Conservation (phyloP, 2,888 invertebrate species). For the Catocala sponsa region DNA sequence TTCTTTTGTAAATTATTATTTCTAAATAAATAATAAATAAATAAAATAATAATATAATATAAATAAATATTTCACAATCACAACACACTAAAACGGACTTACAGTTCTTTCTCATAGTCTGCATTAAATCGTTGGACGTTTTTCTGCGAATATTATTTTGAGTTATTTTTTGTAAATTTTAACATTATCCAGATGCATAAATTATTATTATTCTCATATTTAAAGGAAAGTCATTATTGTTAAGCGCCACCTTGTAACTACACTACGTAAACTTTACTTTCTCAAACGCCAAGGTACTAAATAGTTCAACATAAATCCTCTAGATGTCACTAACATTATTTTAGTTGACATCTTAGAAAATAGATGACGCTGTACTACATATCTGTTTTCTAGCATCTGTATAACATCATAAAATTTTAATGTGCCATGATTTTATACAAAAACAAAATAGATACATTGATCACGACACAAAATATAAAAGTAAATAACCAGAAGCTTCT, state of each 20-base stretch:
- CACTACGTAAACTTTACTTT: no score
- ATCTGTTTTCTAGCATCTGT: constrained; percentile 45
- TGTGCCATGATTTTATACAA: constrained; percentile 76
- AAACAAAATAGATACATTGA: constrained; percentile 49
- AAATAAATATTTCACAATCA: constrained; percentile 64
- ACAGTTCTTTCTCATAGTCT: constrained; percentile 82
- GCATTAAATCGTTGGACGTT: constrained; percentile 86
- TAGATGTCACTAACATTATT: no score
- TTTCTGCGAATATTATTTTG: constrained; percentile 78
- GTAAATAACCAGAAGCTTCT: constrained; percentile 38
- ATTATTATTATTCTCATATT: not conserved
- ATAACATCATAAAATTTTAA: constrained; percentile 72
- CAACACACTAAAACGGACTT: constrained; percentile 86
- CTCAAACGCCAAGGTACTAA: no score
- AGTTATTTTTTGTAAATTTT: constrained; percentile 40
- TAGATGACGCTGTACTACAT: constrained; percentile 20
- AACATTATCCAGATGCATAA: constrained; percentile 41
- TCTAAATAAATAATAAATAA: constrained; percentile 7
- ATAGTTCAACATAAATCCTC: no score
- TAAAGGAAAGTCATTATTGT: not conserved
- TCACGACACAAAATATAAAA: constrained; percentile 60
- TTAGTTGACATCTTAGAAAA: no score
- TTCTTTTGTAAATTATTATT: not conserved
- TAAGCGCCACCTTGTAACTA: no score
- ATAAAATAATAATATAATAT: constrained; percentile 14